Conservation (phyloP, 2,797 vertebrate species). For the Chelidonichthys spinosus region DNA sequence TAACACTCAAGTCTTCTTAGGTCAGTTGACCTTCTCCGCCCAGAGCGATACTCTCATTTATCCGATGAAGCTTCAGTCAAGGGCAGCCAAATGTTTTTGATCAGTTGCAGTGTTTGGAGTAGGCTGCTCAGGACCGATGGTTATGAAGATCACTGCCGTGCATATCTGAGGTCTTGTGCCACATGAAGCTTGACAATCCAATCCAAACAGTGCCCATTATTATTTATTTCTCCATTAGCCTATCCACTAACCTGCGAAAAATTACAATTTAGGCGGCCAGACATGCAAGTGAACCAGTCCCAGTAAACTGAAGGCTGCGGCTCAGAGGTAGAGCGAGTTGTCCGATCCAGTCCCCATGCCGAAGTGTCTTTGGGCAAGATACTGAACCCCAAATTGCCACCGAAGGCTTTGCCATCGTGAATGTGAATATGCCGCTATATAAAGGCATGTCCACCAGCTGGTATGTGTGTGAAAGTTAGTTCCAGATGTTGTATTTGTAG, state of each 20-base stretch:
- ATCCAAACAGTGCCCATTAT: background rate
- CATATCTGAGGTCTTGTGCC: background rate
- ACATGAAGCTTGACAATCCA: background rate
- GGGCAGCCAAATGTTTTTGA: slow-evolving; percentile 30
- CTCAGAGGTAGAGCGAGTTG: too few species aligned
- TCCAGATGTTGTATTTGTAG: background rate
- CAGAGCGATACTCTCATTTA: slow-evolving; percentile 34
- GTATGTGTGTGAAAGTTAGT: background rate
- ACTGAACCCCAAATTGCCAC: too few species aligned
- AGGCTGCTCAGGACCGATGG: background rate
- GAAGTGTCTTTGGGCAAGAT: too few species aligned
- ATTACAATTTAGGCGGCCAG: background rate
- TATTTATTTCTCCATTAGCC: background rate
- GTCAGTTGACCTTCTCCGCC: slow-evolving; percentile 35
- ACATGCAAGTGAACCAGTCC: too few species aligned
- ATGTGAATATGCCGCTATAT: too few species aligned
- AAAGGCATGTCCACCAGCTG: background rate
- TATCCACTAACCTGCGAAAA: background rate
- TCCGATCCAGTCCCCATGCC: too few species aligned
- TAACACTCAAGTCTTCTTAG: slow-evolving; percentile 40
- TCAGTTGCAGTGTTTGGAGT: slow-evolving; percentile 17
- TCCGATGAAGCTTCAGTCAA: slow-evolving; percentile 30
- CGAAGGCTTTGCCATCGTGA: too few species aligned
- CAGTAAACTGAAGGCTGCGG: background rate
- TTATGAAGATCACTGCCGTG: background rate